Base-by-base conservation (phyloP, 1,140 invertebrate species). In the Drosophila biarmipes region DNA sequence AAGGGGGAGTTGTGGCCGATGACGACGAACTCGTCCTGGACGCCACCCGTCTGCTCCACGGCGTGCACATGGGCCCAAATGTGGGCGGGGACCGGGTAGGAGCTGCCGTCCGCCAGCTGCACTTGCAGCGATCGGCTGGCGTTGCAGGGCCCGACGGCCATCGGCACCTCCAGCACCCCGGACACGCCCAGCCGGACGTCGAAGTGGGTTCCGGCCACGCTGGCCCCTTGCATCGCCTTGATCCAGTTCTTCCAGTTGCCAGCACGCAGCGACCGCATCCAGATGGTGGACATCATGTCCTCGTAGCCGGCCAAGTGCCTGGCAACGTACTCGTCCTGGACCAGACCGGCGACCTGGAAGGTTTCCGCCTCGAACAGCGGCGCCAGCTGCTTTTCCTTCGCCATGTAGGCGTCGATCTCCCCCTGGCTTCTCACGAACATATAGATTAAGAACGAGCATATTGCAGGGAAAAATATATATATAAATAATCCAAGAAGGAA, bases 31-130 rank as follows among this genome's bases (percentile, higher is more conserved):
- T 82, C 79, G 15, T 82, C 69, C 2, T 15, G 37, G 5, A 5
- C 15, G 24, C 29, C 43, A 0, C 8, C 34, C 2, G 38, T 17
- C 0, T 43, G n/a, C 17, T 43, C 2, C 19, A 81, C 7, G 12
- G 56, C 34, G 19, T 53, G 54, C 4, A 81, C 51, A 59, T 81
- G 54, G 4, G 79, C 79, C 79, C 79, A 81, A 12, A 81, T 82
- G 5, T 68, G 37, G 8, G 68, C 40, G 10, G 79, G 79, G 17
- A 82, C 69, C 10, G 40, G 2, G 6, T 69, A 4, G 4, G 15
- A n/a, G 21, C n/a, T 6, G 12, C 42, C 68, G 5, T 61, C 31
- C 0, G 8, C 12, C 15, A 67, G 3, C 2, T 43, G 40, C n/a
- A 81, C 24, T 0, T 8, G n/a, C 14, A 78, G 14, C 0, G 21